These are phyloP conservation scores for Sorex maritimensis DNA, from an alignment of 2,797 vertebrate species.

Conservation along the genomic window DNA sequence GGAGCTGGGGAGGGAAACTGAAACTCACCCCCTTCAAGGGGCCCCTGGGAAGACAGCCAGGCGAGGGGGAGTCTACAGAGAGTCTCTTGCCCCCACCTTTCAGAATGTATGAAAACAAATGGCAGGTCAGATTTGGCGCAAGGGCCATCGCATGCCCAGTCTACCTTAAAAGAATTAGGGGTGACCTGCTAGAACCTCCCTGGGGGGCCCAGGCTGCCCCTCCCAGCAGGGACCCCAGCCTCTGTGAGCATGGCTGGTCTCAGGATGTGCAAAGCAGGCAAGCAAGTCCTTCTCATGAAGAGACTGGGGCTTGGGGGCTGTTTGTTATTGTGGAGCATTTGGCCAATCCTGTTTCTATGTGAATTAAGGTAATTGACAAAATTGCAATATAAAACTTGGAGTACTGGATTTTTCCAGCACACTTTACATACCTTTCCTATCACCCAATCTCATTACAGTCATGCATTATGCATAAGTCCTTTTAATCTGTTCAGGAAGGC, in stretches of 20 bases:
- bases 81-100: not conserved
- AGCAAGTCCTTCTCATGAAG: not conserved
- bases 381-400: conserved; percentile 61
- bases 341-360: conserved; percentile 19
- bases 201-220: not conserved
- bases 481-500: conserved; percentile 73
- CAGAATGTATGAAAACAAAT: conserved; percentile 21
- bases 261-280: not conserved
- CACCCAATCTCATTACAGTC: conserved; percentile 72
- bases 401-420: conserved; percentile 67
- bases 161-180: not conserved
- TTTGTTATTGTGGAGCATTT: conserved; percentile 25
- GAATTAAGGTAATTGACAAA: conserved; percentile 60
- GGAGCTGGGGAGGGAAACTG: too few relatives aligned
- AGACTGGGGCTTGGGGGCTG: not conserved
- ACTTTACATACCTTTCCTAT: conserved; percentile 58
- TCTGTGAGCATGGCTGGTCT: too few relatives aligned
- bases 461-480: conserved; percentile 75
- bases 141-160: not conserved
- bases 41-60: too few relatives aligned
- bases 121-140: not conserved
- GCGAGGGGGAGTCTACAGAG: too few relatives aligned
- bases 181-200: not conserved
- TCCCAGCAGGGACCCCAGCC: too few relatives aligned
- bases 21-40: too few relatives aligned